Percentiles rank a stretch among this genome's conserved stretches.
phyloP scores from a whole-genome alignment of 2,797 vertebrate species.

The Apogon hyalosoma region DNA sequence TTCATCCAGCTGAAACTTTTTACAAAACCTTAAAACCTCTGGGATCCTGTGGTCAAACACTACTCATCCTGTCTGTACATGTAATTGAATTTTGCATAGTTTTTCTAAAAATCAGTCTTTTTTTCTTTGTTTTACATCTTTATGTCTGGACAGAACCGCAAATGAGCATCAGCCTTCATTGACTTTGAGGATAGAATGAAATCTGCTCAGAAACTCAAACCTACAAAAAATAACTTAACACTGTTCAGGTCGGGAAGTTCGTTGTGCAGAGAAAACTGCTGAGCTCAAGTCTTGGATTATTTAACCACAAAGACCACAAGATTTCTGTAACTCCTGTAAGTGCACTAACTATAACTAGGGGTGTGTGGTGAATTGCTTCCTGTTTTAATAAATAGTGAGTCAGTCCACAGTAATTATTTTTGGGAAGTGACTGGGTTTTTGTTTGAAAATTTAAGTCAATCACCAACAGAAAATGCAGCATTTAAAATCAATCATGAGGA shows the following conservation, averaged over 20 bases:
- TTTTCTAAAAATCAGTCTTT: no score
- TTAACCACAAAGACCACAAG: conserved; percentile 10
- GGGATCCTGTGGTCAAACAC: no score
- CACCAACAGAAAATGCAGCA: conserved; percentile 28
- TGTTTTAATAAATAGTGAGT: conserved; percentile 34
- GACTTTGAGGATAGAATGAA: no score
- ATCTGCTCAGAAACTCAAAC: conserved; percentile 3
- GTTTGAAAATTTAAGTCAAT: conserved; percentile 36
- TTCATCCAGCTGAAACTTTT: no score
- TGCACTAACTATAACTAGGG: background rate
- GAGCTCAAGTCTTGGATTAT: conserved; percentile 9
- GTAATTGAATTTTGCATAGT: no score
- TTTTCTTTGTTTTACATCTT: no score
- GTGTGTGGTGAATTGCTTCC: background rate
- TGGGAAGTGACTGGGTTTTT: conserved; percentile 40
- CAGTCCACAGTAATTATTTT: conserved; percentile 29
- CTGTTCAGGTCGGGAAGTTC: conserved; percentile 1
- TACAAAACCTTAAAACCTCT: no score
- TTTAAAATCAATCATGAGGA: background rate
- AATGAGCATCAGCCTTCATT: no score
- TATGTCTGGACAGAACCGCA: no score
- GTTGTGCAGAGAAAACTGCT: conserved; percentile 1
- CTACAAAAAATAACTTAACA: conserved; percentile 7
- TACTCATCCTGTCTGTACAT: no score
- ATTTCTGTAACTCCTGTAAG: conserved; percentile 1